A percentile compares a stretch with the other conserved stretches of the same genome.
Evolutionary conservation across 2,888 invertebrate genomes (phyloP).

Genomic region (Aphodius sticticus): DNA sequence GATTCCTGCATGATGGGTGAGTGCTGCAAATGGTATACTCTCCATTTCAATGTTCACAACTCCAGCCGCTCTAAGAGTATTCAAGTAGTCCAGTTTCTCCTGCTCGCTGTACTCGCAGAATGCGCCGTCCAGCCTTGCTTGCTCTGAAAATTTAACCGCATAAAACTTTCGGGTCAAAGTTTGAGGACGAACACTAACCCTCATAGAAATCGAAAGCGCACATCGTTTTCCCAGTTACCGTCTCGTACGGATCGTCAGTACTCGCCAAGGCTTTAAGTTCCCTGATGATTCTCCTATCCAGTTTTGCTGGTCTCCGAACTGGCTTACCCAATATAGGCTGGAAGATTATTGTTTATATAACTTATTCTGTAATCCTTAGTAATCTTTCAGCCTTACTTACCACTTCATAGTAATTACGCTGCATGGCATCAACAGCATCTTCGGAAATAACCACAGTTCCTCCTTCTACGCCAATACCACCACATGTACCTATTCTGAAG

Average conservation of each 20-base stretch:
- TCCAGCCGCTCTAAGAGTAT: slow-evolving; percentile 76
- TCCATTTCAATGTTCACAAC: slow-evolving; percentile 99
- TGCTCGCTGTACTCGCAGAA: slow-evolving; percentile 92
- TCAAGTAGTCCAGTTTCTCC: slow-evolving; percentile 91
- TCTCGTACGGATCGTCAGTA: slow-evolving; percentile 84
- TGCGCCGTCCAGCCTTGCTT: slow-evolving; percentile 94
- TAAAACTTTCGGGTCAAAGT: slow-evolving; percentile 7
- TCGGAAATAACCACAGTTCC: slow-evolving; percentile 95
- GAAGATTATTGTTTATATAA: slow-evolving; percentile 43
- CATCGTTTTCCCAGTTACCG: slow-evolving; percentile 91
- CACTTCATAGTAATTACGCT: slow-evolving; percentile 83
- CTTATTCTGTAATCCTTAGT: slow-evolving; percentile 13
- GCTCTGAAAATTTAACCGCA: slow-evolving; percentile 66
- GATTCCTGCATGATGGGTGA: slow-evolving; percentile 92
- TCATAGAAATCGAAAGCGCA: slow-evolving; percentile 99
- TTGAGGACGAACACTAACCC: slow-evolving; percentile 63
- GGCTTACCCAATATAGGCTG: slow-evolving; percentile 87
- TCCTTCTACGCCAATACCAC: slow-evolving; percentile 90
- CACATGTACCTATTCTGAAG: slow-evolving; percentile 93
- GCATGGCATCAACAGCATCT: slow-evolving; percentile 87
- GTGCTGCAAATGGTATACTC: slow-evolving; percentile 89
- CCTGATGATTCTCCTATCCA: slow-evolving; percentile 81
- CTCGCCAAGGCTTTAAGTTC: slow-evolving; percentile 81
- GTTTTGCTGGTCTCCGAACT: slow-evolving; percentile 80
- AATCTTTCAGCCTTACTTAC: slow-evolving; percentile 9